Percentiles rank a stretch among this genome's conserved stretches.
phyloP scores from a whole-genome alignment of 2,113 vertebrate species.

The Sceloporus tristichus region DNA sequence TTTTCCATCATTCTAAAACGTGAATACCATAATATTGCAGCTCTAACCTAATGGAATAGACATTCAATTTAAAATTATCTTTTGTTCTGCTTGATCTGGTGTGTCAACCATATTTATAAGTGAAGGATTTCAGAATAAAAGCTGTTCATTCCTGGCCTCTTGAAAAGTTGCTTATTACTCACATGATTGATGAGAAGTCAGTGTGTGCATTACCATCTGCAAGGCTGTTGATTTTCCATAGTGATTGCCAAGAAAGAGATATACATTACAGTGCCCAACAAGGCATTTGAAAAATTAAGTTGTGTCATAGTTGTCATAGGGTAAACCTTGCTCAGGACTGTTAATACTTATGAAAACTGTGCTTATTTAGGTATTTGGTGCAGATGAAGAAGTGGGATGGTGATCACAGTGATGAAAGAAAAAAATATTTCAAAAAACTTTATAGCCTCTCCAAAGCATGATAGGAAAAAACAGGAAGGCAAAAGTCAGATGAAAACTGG shows the following conservation, averaged over 20 bases:
- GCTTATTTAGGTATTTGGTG: neutral
- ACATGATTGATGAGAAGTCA: neutral
- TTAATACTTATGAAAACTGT: neutral
- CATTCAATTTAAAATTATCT: neutral
- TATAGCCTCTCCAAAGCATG: neutral
- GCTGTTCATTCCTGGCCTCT: neutral
- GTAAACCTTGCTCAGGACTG: neutral
- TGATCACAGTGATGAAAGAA: neutral
- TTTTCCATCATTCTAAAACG: neutral
- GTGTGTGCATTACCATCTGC: neutral
- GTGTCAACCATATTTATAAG: neutral
- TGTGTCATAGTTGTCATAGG: neutral
- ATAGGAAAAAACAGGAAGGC: neutral
- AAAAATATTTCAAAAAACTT: no score
- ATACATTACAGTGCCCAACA: neutral
- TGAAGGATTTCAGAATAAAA: neutral
- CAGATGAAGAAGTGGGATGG: neutral
- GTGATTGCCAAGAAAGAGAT: neutral
- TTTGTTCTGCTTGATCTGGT: neutral
- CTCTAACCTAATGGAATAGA: neutral
- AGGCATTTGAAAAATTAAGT: neutral
- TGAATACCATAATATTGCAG: neutral
- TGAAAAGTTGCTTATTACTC: neutral
- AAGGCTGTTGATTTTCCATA: neutral
- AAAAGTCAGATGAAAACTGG: neutral